Evolutionary conservation across 23 tunicate genomes (phyloP), one percentile per base, ranked within the genome.

Genomic region (Halocynthia aurantium): DNA sequence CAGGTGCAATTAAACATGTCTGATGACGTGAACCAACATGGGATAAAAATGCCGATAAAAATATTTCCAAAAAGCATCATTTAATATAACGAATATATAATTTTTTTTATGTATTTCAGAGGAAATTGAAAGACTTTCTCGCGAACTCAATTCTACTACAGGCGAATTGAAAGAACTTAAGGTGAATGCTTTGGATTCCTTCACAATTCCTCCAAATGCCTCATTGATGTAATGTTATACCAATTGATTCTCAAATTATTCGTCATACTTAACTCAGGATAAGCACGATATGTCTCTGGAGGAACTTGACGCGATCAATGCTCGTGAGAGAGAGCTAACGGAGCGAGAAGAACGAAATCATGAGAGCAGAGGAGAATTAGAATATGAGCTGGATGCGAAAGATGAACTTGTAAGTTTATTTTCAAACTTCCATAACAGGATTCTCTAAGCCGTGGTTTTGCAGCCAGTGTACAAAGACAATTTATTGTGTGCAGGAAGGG

Each of bases 301-400:
- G 79, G 85, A 92, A 55, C 57, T 86, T 55, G 98, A 92, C 58
- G 31, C 83, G 77, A 60, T 86, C 68, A 82, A 53, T 6, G 84
- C 85, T 7, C 57, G 81, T 54, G 92, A 86, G 52, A 67, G 88
- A 67, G 98, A 92, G 83, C 31, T 77, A 60, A 62, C 73, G 40
- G 98, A 92, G 12, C 60, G 83, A 54, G 91, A 92, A 15, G 70
- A 58, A 22, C 57, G 81, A 17, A 76, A 71, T 9, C 20, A 64
- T 11, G 88, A 86, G 61, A 77, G 80, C 50, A 72, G 87, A 67
- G 88, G 55, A 17, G 92, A 92, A 57, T 22, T 92, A 71, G 92
- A 92, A 77, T 50, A 81, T 75, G 92, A 92, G 58, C 60, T 92
- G 55, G 92, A 84, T 55, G 61, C 98, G 8, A 92, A 92, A 78